Conservation (phyloP, 2,797 vertebrate species). For the Nyctalus aviator region DNA sequence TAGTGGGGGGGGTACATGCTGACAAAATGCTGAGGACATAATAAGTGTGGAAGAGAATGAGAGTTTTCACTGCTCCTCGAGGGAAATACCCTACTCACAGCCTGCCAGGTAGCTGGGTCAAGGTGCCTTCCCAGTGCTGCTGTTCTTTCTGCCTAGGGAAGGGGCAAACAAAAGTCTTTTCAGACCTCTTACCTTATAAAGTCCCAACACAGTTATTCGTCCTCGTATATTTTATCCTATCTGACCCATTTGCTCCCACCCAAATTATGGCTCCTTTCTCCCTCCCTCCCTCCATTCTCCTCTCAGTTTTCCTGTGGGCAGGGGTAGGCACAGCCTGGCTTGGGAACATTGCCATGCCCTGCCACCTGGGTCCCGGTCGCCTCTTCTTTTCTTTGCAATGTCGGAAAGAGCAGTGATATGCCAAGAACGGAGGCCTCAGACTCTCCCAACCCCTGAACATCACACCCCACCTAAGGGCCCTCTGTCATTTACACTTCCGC, state of each 20-base stretch:
- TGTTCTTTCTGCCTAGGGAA: conserved; percentile 47
- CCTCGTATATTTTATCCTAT: conserved; percentile 47
- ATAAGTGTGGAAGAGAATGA: conserved; percentile 19
- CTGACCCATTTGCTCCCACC: not conserved
- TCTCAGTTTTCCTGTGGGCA: conserved; percentile 61
- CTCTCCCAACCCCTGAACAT: conserved; percentile 17
- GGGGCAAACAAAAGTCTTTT: not conserved
- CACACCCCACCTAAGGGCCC: not conserved
- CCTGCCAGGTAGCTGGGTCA: not conserved
- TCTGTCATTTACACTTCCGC: not conserved
- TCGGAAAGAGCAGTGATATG: conserved; percentile 50
- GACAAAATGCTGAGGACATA: conserved; percentile 9
- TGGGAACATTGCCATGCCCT: conserved; percentile 43
- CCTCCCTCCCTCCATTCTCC: not conserved
- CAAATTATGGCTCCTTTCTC: conserved; percentile 32
- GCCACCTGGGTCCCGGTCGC: conserved; percentile 64
- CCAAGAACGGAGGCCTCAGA: conserved; percentile 43
- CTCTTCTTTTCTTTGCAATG: conserved; percentile 45
- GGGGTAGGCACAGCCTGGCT: conserved; percentile 51
- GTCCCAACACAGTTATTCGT: not conserved
- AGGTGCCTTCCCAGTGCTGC: not conserved
- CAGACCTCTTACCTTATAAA: not conserved
- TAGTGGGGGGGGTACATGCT: not conserved
- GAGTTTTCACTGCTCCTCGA: not conserved
- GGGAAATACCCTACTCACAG: not conserved